Evolutionary conservation across 2,888 invertebrate genomes (phyloP), one percentile per base, ranked within the genome.

Genomic region (Lasioglossum morio): DNA sequence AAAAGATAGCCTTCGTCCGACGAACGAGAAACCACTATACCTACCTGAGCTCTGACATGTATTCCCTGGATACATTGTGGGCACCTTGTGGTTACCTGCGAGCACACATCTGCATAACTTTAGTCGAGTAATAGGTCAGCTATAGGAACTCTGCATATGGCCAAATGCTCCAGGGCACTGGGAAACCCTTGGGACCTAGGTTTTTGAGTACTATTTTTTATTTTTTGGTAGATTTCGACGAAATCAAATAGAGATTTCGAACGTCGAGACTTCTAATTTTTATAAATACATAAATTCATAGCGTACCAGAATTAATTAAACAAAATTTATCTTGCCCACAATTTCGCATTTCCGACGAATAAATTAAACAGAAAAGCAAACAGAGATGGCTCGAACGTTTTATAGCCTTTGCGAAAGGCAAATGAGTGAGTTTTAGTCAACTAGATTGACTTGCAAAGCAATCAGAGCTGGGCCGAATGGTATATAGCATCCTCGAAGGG

Each of bases 1-100:
- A 53, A 84, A 78, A 75, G 79, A 89, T 72, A 75, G 78, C 72
- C 79, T 70, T 79, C 74, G 74, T 3, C 53, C 81, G 70, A 76
- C 81, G 78, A 74, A 78, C 74, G 69, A 85, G 81, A 30, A 40
- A 16, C 48, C 37, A 34, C 57, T 60, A 75, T 88, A 88, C 87
- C 87, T 88, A 88, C 87, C 87, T 89, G 86, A 34, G 66, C 37
- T 43, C 53, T 37, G 81, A 85, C 78, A 77, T 79, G 82, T 81
- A 70, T 81, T 80, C 57, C 79, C 4, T 27, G 72, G 70, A n/a
- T 43, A 37, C 40, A 40, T 70, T 37, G 70, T 40, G 72, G 78
- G 27, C 57, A 37, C 30, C 40, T 70, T 37, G 70, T 19, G 77
- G 77, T 53, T 53, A 27, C 27, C 60, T 37, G 69, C 19, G 69